Base-by-base conservation (phyloP, 2,888 invertebrate species). In the Ceraclea dissimilis region DNA sequence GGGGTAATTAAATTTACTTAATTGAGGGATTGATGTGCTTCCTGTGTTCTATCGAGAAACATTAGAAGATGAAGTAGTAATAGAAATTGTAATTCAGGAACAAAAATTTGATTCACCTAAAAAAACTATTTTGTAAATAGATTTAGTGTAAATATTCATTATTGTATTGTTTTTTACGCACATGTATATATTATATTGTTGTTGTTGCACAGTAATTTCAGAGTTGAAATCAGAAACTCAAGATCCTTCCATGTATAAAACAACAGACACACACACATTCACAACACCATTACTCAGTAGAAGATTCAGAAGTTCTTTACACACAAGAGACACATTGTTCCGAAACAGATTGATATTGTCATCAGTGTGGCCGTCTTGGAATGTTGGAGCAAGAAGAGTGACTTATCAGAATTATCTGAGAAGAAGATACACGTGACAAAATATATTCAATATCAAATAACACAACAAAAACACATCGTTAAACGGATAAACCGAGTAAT, bases 281-380 rank as follows among this genome's bases (percentile, higher is more conserved):
- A 43, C 51, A 51, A 8, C 43, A 18, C 22, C 52, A 18, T 50
- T 34, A 2, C 50, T n/a, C 2, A 18, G 44, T 21, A 39, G 33
- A 16, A 52, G 33, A 21, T 20, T 43, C 17, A 13, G 16, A 21
- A 13, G 49, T 20, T 54, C 49, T 43, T 6, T 51, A 13, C 56
- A 49, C 31, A 59, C 60, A 2, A 56, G 54, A 51, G 60, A 61
- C 16, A 59, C 52, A 13, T 43, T 61, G 10, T 51, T 57, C 18
- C 53, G 59, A 48, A 61, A 61, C 43, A 54, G 54, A 50, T 44
- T 59, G 21, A 21, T 59, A 33, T 52, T 61, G n/a, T 54, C 58
- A 11, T 46, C 46, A 16, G 52, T 47, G 6, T 60, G 60, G 60
- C 56, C 58, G 13, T 48, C 56, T 6, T 56, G 60, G 56, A 51